Percentiles rank a stretch among this genome's conserved stretches.
These are phyloP conservation scores for Murina feae DNA, from an alignment of 2,113 vertebrate genomes.

Conservation along the genomic window DNA sequence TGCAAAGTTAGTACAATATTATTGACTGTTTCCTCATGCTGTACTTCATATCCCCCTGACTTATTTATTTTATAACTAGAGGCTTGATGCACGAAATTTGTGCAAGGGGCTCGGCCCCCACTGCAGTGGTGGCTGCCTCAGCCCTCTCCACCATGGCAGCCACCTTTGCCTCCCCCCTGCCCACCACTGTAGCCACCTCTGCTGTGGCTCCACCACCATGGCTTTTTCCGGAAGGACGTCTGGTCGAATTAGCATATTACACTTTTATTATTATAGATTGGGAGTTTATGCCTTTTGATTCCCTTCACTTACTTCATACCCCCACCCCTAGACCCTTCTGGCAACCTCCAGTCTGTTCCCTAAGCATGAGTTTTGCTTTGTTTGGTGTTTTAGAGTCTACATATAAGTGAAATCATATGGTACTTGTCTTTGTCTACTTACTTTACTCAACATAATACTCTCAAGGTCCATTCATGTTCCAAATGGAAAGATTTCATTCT, in stretches of 20 bases:
- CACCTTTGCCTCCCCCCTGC: too few relatives aligned
- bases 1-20: neutral
- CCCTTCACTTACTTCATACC: neutral
- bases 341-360: neutral
- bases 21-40: neutral
- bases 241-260: too few relatives aligned
- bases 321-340: neutral
- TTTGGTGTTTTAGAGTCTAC: neutral
- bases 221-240: too few relatives aligned
- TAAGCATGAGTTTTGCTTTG: neutral
- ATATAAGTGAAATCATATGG: neutral
- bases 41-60: neutral
- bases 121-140: too few relatives aligned
- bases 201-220: too few relatives aligned
- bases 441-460: neutral
- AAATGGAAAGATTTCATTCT: neutral
- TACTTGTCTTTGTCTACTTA: neutral
- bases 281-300: neutral
- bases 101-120: too few relatives aligned
- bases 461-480: neutral
- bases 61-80: neutral
- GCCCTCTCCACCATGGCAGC: too few relatives aligned
- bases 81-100: too few relatives aligned
- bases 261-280: neutral
- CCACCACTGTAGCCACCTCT: too few relatives aligned